Evolutionary conservation across 2,797 vertebrate species (phyloP), one percentile per base, ranked within the genome.

Genomic region (Premnoplex brunnescens): DNA sequence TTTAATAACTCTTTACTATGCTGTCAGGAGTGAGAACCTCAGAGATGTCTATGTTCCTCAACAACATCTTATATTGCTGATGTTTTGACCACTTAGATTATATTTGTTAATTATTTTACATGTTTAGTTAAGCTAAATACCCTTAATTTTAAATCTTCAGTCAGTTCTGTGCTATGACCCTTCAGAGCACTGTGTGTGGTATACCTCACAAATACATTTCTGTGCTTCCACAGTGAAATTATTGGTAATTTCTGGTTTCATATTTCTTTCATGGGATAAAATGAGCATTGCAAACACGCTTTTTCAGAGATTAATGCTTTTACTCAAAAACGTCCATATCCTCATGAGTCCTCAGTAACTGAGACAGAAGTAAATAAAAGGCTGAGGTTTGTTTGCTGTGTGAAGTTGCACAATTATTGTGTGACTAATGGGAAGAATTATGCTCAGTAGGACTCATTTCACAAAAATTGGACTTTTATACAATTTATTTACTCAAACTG

Each of bases 101-200:
- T 41, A 36, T 97, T 96, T 96, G 88, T 97, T 7, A 98, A 98
- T 98, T 97, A 98, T 98, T 98, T 98, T 97, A 97, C 96, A 97
- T 97, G 96, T 98, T 98, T 97, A 98, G 97, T 98, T 98, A 98
- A 98, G 98, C 97, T 98, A 98, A 99, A 97, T 98, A 98, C 93
- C 82, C 95, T 98, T 98, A 98, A 98, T 98, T 98, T 98, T 98
- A 98, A 98, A 97, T 69, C 96, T 97, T 97, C 97, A 97, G 96
- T 98, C 97, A 97, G 91, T 97, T 96, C 77, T 96, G 92, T 95
- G 95, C 97, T 98, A 78, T 98, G 98, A 97, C 98, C 98, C 98
- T 98, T 98, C 98, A 97, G 93, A 96, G 88, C 56, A 43, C 83
- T 94, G 68, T 89, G 86, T 96, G 78, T 87, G 95, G 96, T 97